Conservation (phyloP, 2,888 invertebrate species). For the Trissolcus brochymenae region DNA sequence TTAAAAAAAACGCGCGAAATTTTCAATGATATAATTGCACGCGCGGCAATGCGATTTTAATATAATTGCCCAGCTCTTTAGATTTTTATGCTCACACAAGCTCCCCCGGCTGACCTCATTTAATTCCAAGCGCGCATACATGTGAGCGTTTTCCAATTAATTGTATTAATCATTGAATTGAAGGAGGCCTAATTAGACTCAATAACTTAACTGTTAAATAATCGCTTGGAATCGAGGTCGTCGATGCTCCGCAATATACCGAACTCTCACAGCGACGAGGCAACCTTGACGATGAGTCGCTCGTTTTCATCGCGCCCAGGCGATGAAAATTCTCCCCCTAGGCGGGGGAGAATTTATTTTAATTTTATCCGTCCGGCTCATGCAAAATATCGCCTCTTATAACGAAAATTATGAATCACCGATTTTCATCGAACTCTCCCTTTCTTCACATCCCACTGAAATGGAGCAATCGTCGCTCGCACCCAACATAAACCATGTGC, state of each 20-base stretch:
- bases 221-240: conserved; percentile 75
- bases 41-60: conserved; percentile 44
- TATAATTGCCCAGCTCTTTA: conserved; percentile 44
- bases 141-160: conserved; percentile 71
- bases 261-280: conserved; percentile 51
- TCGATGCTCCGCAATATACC: conserved; percentile 57
- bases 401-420: conserved; percentile 47
- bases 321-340: too few relatives aligned
- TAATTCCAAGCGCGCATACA: conserved; percentile 48
- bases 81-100: conserved; percentile 53
- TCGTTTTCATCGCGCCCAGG: conserved; percentile 40
- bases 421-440: conserved; percentile 27
- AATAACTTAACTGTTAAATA: conserved; percentile 76
- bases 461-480: conserved; percentile 24
- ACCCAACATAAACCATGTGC: conserved; percentile 20
- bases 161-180: conserved; percentile 76
- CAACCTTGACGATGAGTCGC: conserved; percentile 50
- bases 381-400: conserved; percentile 40
- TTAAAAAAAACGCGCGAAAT: conserved; percentile 26
- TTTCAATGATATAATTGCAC: conserved; percentile 47
- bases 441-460: conserved; percentile 10
- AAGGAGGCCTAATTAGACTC: conserved; percentile 75
- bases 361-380: conserved; percentile 38
- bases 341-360: conserved; percentile 38
- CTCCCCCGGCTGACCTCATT: conserved; percentile 58